Evolutionary conservation across 2,113 vertebrate species (phyloP), one percentile per base, ranked within the genome.

Genomic region (Oreochromis spilurus): DNA sequence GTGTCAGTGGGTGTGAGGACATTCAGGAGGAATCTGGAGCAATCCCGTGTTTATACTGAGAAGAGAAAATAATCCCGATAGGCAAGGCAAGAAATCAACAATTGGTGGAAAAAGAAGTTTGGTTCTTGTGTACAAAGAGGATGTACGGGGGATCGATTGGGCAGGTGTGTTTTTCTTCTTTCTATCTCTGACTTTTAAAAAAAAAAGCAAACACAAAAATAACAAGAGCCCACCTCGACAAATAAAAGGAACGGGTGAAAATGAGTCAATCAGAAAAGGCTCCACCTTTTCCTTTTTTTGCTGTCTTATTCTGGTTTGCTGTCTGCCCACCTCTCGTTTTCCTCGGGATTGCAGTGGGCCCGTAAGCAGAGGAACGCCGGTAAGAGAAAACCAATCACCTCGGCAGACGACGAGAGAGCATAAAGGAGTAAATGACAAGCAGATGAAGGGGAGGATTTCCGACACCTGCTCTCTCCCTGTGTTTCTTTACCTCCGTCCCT

Each of bases 391-490:
- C 84, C 92, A 96, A 94, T 93, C 86, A 80, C 90, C 45, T 81
- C 79, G 12, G 88, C 88, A 90, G 87, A 89, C 84, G 60, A 90
- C 19, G 24, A 86, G 75, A 88, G 54, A 92, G 91, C 92, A 90
- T 88, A 92, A 89, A 93, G 92, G 85, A 92, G 89, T 90, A 94
- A 95, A 95, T 90, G 93, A 93, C 92, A 90, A 94, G 93, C 89
- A 95, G 93, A 95, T 91, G 93, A 94, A 93, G 93, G 88, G 91
- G 90, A 93, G 93, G 91, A 90, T 94, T 94, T 91, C 82, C 72
- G 36, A 95, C 95, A 96, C 95, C 94, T 96, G 94, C 93, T 94
- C 93, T 92, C 85, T 88, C 90, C 67, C 91, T 91, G 86, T 84
- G 40, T 85, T 81, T 86, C 26, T 72, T 48, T 78, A 29, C 43